Percentiles rank a stretch among this genome's conserved stretches.
These are phyloP conservation scores for Chlorops oryzae DNA, from an alignment of 1,140 invertebrate genomes.

Conservation along the genomic window DNA sequence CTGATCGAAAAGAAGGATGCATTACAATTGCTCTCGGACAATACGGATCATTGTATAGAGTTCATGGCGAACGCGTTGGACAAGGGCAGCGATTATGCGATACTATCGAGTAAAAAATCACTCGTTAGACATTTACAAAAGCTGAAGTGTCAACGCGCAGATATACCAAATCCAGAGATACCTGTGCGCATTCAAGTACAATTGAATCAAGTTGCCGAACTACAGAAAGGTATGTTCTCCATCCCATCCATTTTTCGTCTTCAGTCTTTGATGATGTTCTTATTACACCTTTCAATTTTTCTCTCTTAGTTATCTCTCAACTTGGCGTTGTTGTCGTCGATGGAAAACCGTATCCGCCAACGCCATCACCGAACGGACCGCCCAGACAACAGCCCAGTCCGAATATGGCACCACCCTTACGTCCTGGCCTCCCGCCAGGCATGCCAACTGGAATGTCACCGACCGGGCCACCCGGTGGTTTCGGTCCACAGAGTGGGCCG, in stretches of 20 bases:
- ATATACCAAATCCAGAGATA: slow-evolving; percentile 79
- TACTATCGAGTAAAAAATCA: slow-evolving; percentile 77
- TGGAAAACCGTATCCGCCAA: slow-evolving; percentile 53
- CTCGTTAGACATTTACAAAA: slow-evolving; percentile 67
- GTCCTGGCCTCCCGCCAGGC: slow-evolving; percentile 40
- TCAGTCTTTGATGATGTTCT: slow-evolving; percentile 14
- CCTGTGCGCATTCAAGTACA: slow-evolving; percentile 70
- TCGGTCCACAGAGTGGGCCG: slow-evolving; percentile 39
- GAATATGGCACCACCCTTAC: slow-evolving; percentile 46
- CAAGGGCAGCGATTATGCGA: slow-evolving; percentile 73
- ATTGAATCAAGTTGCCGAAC: slow-evolving; percentile 69
- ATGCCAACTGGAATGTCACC: slow-evolving; percentile 37
- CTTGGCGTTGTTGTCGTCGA: slow-evolving; percentile 73
- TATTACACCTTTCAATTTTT: not conserved
- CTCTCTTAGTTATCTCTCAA: slow-evolving; percentile 58
- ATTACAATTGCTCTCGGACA: slow-evolving; percentile 67
- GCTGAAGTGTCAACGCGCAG: slow-evolving; percentile 69
- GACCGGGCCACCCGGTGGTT: slow-evolving; percentile 31
- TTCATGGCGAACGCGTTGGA: slow-evolving; percentile 73
- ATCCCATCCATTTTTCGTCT: not conserved
- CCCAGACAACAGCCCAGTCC: slow-evolving; percentile 48
- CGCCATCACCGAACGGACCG: slow-evolving; percentile 32
- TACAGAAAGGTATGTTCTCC: slow-evolving; percentile 62
- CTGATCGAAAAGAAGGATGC: slow-evolving; percentile 76
- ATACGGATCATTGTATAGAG: slow-evolving; percentile 79